Evolutionary conservation across 1,140 invertebrate species (phyloP), one percentile per base, ranked within the genome.

Genomic region (Anoplophora glabripennis): DNA sequence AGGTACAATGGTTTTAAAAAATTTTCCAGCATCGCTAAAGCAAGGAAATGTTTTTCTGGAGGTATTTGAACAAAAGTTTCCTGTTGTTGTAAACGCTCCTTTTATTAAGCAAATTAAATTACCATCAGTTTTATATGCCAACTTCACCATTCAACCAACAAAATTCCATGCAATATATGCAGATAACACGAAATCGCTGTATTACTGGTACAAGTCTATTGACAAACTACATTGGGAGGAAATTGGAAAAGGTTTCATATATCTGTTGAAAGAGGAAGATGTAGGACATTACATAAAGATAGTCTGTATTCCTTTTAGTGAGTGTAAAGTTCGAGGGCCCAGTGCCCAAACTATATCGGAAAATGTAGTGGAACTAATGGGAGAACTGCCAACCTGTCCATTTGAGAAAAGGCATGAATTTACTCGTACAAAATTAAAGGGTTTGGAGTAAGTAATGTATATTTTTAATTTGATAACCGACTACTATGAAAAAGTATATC

Each of bases 351-450:
- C 79, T 57, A 75, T 66, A 61, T 36, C 72, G n/a, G 82, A 93
- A 21, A 36, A 53, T 36, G 12, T n/a, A 37, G 65, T 72, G 9
- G 77, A 85, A 71, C 80, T 83, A 59, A 87, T 89, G 0, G 89
- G 91, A 21, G 86, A 84, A 47, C 40, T 66, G 46, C 62, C 67
- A 7, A 21, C 54, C 4, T 94, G 89, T 77, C 90, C 89, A 4
- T 94, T 93, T 81, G 86, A 93, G 75, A 79, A 66, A 1, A 81
- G 92, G 51, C 91, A 94, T 69, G 47, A 70, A 33, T 88, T 85
- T 70, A 94, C 92, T 1, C 72, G 70, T 38, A 53, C 76, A 57
- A 78, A 77, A 68, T 70, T 88, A 38, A 76, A 62, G 1, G 71
- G 74, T 14, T 76, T 79, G 42, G 75, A 77, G 69, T 72, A 64